These are phyloP conservation scores for Enteromius anoplus DNA, from an alignment of 2,797 vertebrate species.

Conservation along the genomic window DNA sequence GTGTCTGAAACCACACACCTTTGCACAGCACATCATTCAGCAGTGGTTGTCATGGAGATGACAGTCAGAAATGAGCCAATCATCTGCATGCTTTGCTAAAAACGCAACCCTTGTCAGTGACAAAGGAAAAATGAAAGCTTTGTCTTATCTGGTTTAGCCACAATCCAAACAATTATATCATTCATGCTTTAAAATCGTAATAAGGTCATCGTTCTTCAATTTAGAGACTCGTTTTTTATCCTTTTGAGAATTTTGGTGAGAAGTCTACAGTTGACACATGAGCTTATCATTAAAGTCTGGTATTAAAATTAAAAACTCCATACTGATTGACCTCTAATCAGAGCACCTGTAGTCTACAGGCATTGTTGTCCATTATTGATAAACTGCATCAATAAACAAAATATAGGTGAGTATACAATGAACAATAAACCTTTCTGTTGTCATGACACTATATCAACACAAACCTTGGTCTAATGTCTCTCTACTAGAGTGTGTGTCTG, in stretches of 20 bases:
- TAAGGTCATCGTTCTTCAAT: background rate
- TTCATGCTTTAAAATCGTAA: background rate
- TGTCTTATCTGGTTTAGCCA: background rate
- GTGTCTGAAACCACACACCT: slow-evolving; percentile 71
- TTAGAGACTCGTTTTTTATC: background rate
- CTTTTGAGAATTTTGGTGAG: no score
- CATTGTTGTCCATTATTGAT: background rate
- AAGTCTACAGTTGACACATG: background rate
- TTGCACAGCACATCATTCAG: slow-evolving; percentile 63
- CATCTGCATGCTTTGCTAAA: slow-evolving; percentile 63
- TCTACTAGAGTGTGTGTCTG: background rate
- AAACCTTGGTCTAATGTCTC: background rate
- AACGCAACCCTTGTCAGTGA: background rate
- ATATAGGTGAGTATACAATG: background rate
- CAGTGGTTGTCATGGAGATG: slow-evolving; percentile 65
- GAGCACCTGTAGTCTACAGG: background rate
- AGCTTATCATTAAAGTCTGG: background rate
- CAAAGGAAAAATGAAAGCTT: slow-evolving; percentile 25
- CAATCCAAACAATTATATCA: background rate
- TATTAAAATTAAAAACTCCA: background rate
- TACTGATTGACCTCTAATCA: background rate
- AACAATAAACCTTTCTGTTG: background rate
- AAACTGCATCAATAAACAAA: background rate
- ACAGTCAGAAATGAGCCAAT: slow-evolving; percentile 61
- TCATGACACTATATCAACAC: background rate